Conservation (phyloP, 2,888 invertebrate species). For the Rhopalosiphum nymphaeae region DNA sequence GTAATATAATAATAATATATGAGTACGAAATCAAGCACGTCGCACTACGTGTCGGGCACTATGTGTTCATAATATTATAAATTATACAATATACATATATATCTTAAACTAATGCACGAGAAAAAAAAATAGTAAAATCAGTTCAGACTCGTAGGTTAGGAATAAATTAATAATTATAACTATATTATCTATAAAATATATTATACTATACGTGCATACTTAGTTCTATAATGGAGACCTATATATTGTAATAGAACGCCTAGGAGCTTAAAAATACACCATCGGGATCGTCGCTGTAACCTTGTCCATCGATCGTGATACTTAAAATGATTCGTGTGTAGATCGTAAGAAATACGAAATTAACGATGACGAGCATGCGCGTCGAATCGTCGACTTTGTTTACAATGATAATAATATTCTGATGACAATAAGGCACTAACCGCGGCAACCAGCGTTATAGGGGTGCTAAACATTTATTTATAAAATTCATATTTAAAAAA, state of each 20-base stretch:
- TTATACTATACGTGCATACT: background rate
- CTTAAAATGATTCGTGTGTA: background rate
- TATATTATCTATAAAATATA: background rate
- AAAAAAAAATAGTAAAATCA: background rate
- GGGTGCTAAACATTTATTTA: background rate
- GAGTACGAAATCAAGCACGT: background rate
- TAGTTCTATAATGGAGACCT: background rate
- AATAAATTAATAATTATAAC: slow-evolving; percentile 7
- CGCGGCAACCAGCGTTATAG: background rate
- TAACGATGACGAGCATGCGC: background rate
- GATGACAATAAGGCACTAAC: background rate
- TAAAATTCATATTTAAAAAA: background rate
- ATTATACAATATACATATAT: slow-evolving; percentile 3
- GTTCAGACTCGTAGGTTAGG: background rate
- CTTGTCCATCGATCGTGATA: background rate
- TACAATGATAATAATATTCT: background rate
- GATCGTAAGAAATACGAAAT: background rate
- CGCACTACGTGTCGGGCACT: too few relatives aligned
- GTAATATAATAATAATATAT: background rate
- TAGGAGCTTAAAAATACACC: background rate
- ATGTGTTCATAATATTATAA: background rate
- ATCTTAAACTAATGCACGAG: background rate
- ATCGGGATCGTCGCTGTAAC: background rate
- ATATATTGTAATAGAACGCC: background rate
- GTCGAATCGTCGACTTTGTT: background rate